Base-by-base conservation (phyloP, 2,888 invertebrate species). In the Prenolepis imparis region DNA sequence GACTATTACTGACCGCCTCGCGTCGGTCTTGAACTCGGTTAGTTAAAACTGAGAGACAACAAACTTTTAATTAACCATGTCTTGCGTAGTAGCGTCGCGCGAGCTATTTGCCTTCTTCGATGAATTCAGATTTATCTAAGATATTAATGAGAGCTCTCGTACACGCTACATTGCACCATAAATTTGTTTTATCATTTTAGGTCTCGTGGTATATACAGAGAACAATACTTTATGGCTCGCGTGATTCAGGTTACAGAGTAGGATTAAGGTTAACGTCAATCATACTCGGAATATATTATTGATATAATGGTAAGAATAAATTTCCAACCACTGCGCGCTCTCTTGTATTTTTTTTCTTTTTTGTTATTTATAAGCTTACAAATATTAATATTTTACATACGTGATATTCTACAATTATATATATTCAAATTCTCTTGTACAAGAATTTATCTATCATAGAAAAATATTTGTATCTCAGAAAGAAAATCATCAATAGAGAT, bases 121-220 rank as follows among this genome's bases (percentile, higher is more conserved):
- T 70, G 59, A 59, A 80, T 80, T 68, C 44, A 59, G 36, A 70
- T 59, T 68, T 68, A 70, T 59, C 70, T 68, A n/a, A 80, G 59
- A 80, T 80, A 59, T 70, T 80, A 80, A 80, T 70, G 44, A 80
- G 59, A 80, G 70, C 6, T n/a, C 70, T 68, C 59, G 70, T 44
- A 70, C 78, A 80, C 70, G 78, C 78, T 70, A 80, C 32, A 44
- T 70, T 59, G 78, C 59, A 36, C 70, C 70, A 80, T 80, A 80
- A 80, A 80, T 80, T 59, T 68, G 32, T 80, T 80, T 80, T 80
- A 80, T 80, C 78, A 80, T 80, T 70, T 59, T 80, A 80, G 70
- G 78, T 78, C 78, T 68, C 68, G 78, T 57, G 68, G 24, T 44
- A 68, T 44, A 68, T 78, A 78, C 57, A 3, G 44, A 44, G 78